Evolutionary conservation across 2,797 vertebrate species (phyloP), one percentile per base, ranked within the genome.

Genomic region (Moxostoma hubbsi): DNA sequence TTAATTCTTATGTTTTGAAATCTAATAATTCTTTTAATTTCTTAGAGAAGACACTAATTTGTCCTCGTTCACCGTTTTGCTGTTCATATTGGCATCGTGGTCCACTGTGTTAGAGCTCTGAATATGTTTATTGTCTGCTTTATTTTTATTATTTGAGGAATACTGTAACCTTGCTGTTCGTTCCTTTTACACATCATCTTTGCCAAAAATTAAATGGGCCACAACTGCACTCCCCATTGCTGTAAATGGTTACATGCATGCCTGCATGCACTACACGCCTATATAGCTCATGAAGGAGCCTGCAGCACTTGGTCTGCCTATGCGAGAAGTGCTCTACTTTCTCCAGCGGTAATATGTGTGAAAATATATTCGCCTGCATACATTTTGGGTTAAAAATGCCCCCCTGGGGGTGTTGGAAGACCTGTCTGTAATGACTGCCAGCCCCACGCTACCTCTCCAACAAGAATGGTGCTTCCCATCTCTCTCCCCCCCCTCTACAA

Each of bases 361-460:
- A 67, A 78, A 75, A 80, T 82, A 59, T 81, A 79, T 82, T 83
- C 77, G 51, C 77, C 62, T 80, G 77, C 66, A 75, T 83, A 69
- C 43, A 80, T 18, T 78, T 53, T 81, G 49, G 64, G 47, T 73
- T 82, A 58, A 80, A 73, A 74, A 67, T 57, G n/a, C 51, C 74
- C 76, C 79, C 80, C 45, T 36, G 57, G 77, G 72, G 79, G 62
- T 58, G 61, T 57, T 66, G 63, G 55, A 57, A 74, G 73, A 58
- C 58, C 16, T 58, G 81, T 75, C 77, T 45, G 16, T 80, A 74
- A 83, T 83, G 83, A 82, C 59, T 70, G 70, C 43, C 49, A 46
- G 67, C 66, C 83, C 66, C 12, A 51, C 4, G 46, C 68, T 61
- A 66, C 75, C 18, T 70, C 50, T 74, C 53, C 50, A 66, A 43